Conservation (phyloP, 2,113 vertebrate genomes). For the Sapajus apella region DNA sequence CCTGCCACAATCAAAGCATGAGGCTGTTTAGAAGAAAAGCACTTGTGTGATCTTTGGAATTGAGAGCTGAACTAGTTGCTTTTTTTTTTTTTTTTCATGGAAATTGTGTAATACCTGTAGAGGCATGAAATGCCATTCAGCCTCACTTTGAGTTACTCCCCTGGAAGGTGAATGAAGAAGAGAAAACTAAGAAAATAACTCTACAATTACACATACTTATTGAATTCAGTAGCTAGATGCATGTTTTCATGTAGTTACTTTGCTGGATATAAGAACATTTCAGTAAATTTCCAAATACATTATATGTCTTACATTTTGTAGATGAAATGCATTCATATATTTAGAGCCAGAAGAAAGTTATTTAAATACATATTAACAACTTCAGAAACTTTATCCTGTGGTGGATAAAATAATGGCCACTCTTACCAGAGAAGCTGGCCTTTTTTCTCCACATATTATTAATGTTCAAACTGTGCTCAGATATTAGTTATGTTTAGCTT, state of each 20-base stretch:
- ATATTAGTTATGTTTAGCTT: not conserved
- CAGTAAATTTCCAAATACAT: not conserved
- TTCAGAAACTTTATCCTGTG: not conserved
- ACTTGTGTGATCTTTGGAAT: not conserved
- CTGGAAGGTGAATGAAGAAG: not conserved
- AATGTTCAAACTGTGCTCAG: not conserved
- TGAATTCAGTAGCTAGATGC: not conserved
- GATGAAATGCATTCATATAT: not conserved
- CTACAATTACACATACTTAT: not conserved
- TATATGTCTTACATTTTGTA: not conserved
- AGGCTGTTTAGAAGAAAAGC: not conserved
- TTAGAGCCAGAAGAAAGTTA: not conserved
- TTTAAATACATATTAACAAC: not conserved
- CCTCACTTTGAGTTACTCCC: not conserved
- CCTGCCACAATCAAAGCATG: not conserved
- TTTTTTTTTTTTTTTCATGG: not conserved
- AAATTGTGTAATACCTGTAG: not conserved
- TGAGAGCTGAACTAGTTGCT: not conserved
- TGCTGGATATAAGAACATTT: not conserved
- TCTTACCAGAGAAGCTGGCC: not conserved
- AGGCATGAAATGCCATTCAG: not conserved
- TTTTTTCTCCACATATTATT: not conserved
- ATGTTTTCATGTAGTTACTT: not conserved
- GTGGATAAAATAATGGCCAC: not conserved
- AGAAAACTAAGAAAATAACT: not conserved